Conservation (phyloP, 2,888 invertebrate species). For the Hypercompe scribonia region DNA sequence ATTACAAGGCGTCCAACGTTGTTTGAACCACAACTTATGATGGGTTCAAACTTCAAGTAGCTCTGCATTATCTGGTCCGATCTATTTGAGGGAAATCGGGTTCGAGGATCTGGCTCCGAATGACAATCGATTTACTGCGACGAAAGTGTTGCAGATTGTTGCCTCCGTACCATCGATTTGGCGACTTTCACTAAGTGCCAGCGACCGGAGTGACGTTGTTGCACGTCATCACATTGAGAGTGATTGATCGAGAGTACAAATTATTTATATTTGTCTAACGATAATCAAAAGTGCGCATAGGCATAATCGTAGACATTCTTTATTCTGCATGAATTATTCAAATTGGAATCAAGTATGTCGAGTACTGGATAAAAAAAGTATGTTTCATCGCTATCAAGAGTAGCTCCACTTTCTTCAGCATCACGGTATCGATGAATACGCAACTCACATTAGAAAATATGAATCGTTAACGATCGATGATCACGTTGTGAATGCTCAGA, state of each 20-base stretch:
- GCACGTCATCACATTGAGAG: conserved; percentile 48
- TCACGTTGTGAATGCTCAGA: conserved; percentile 45
- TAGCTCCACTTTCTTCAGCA: conserved; percentile 17
- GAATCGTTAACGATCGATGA: conserved; percentile 40
- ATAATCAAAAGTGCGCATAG: conserved; percentile 15
- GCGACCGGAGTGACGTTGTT: conserved; percentile 63
- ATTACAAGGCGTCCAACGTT: conserved; percentile 26
- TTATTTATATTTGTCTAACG: conserved; percentile 27
- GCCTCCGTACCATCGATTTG: conserved; percentile 62
- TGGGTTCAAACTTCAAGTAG: conserved; percentile 24
- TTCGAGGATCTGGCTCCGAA: conserved; percentile 65
- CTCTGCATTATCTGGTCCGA: conserved; percentile 33
- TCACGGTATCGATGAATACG: conserved; percentile 28
- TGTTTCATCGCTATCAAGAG: conserved; percentile 33
- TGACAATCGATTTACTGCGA: conserved; percentile 76
- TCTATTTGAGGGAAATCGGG: conserved; percentile 65
- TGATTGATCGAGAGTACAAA: conserved; percentile 35
- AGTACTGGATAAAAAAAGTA: conserved; percentile 21
- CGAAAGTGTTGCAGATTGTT: conserved; percentile 82
- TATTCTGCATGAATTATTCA: conserved; percentile 36
- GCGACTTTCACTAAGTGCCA: conserved; percentile 77
- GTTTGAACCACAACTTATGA: conserved; percentile 17
- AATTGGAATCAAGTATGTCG: conserved; percentile 26
- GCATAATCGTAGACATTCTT: conserved; percentile 21
- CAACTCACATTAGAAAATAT: conserved; percentile 37